Percentiles rank a stretch among this genome's conserved stretches.
phyloP scores from a whole-genome alignment of 2,113 vertebrate species.

The Tinamus guttatus region DNA sequence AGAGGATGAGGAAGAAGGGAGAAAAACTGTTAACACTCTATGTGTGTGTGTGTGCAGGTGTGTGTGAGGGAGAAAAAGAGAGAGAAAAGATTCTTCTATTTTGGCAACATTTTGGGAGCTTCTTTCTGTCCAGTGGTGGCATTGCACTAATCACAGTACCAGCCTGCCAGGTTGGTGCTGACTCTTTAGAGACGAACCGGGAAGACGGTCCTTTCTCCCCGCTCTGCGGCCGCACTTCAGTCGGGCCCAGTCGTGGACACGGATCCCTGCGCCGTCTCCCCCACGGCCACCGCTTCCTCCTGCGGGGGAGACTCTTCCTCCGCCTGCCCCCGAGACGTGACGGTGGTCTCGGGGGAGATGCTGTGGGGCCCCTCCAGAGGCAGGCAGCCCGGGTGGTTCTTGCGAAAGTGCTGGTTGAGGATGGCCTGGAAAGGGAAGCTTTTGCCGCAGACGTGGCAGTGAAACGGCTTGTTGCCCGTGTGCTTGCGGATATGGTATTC shows the following conservation, averaged over 20 bases:
- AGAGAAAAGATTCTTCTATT: constrained; percentile 68
- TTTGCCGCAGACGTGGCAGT: constrained; percentile 96
- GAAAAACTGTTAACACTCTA: constrained; percentile 55
- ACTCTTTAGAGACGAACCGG: constrained; percentile 49
- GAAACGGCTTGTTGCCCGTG: constrained; percentile 99
- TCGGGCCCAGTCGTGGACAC: constrained; percentile 97
- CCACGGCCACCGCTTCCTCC: constrained; percentile 84
- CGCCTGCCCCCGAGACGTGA: constrained; percentile 88
- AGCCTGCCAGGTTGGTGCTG: constrained; percentile 65
- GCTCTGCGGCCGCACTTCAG: constrained; percentile 65
- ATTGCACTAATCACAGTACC: constrained; percentile 75
- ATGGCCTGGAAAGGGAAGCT: constrained; percentile 99
- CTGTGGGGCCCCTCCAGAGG: constrained; percentile 93
- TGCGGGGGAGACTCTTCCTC: constrained; percentile 90
- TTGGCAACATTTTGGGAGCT: constrained; percentile 78
- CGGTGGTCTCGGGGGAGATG: constrained; percentile 95
- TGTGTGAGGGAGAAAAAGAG: neutral
- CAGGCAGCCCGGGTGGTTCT: constrained; percentile 95
- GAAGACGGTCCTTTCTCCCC: constrained; percentile 67
- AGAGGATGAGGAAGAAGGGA: constrained; percentile 67
- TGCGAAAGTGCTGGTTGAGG: constrained; percentile 99
- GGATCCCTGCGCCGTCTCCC: constrained; percentile 89
- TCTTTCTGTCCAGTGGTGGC: constrained; percentile 67
- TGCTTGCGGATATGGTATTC: constrained; percentile 99
- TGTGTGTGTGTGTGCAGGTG: neutral